Evolutionary conservation across 1,140 invertebrate species (phyloP).

Genomic region (Arion vulgaris): DNA sequence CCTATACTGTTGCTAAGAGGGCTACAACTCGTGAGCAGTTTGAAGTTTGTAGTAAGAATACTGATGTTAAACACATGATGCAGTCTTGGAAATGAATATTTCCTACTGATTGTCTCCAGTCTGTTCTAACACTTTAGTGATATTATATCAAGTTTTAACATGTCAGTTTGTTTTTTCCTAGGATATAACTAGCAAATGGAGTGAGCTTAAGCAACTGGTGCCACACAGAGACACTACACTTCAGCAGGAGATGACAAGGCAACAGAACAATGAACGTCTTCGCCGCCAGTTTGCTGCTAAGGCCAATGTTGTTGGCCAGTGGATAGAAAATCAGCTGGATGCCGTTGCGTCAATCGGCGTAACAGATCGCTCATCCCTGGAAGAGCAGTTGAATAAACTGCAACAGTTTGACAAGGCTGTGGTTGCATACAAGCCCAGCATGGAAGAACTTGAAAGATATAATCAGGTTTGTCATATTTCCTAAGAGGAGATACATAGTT

Average conservation of each 20-base stretch:
- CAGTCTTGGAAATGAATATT: neutral
- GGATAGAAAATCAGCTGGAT: slow-evolving; percentile 97
- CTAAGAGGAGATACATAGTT: too few species aligned
- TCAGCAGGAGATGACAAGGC: slow-evolving; percentile 94
- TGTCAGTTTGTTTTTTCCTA: slow-evolving; percentile 59
- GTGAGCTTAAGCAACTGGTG: slow-evolving; percentile 93
- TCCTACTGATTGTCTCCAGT: too few species aligned
- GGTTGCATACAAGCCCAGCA: slow-evolving; percentile 94
- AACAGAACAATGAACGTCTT: slow-evolving; percentile 96
- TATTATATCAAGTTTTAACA: too few species aligned
- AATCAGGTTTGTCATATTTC: slow-evolving; percentile 80
- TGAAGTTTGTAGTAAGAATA: too few species aligned
- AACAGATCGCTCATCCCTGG: slow-evolving; percentile 88
- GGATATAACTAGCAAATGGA: slow-evolving; percentile 97
- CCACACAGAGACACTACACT: slow-evolving; percentile 95
- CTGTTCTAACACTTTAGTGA: too few species aligned
- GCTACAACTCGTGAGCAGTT: too few species aligned
- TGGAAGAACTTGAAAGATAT: slow-evolving; percentile 98
- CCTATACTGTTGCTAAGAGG: too few species aligned
- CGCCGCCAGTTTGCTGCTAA: slow-evolving; percentile 98
- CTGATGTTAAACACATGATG: too few species aligned
- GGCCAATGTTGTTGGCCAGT: slow-evolving; percentile 96
- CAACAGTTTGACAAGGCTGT: slow-evolving; percentile 96
- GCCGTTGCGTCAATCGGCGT: slow-evolving; percentile 93
- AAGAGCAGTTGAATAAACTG: slow-evolving; percentile 94